Evolutionary conservation across 2,797 vertebrate species (phyloP).

Genomic region (Brotula barbata): DNA sequence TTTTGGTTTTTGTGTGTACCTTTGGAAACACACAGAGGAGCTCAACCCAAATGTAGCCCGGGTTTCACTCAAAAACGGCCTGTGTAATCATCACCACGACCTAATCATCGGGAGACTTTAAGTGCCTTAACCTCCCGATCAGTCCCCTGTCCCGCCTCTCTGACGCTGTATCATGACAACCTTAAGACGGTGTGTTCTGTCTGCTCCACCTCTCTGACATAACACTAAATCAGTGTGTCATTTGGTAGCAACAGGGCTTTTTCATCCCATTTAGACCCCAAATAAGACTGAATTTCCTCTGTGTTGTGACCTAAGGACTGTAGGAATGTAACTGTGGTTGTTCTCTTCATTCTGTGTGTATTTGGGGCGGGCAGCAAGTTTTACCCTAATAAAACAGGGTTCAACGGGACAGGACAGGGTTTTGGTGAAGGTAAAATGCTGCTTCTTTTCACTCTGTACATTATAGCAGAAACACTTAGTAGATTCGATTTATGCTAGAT

Average conservation of each 20-base stretch:
- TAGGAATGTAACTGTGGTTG: conserved; percentile 56
- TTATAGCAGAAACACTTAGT: conserved; percentile 53
- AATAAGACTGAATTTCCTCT: conserved; percentile 46
- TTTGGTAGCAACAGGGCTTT: conserved; percentile 37
- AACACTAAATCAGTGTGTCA: conserved; percentile 21
- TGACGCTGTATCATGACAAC: conserved; percentile 17
- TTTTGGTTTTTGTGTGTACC: conserved; percentile 75
- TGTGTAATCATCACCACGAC: conserved; percentile 26
- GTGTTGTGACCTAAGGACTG: conserved; percentile 59
- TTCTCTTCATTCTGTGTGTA: conserved; percentile 33
- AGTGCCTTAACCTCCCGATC: conserved; percentile 81
- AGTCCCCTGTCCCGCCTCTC: conserved; percentile 1
- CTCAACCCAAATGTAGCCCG: conserved; percentile 67
- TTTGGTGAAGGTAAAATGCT: conserved; percentile 64
- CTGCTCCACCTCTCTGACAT: conserved; percentile 13
- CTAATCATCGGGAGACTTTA: conserved; percentile 71
- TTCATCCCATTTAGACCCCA: conserved; percentile 38
- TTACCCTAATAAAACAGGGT: conserved; percentile 50
- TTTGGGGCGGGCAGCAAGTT: background rate
- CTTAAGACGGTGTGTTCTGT: conserved; percentile 5
- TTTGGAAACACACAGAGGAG: conserved; percentile 74
- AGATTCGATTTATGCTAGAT: conserved; percentile 45
- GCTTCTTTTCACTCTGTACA: conserved; percentile 68
- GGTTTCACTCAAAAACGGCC: conserved; percentile 50
- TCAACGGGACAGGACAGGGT: conserved; percentile 41